phyloP scores from a whole-genome alignment of 2,113 vertebrate species.

The Hylia prasina region DNA sequence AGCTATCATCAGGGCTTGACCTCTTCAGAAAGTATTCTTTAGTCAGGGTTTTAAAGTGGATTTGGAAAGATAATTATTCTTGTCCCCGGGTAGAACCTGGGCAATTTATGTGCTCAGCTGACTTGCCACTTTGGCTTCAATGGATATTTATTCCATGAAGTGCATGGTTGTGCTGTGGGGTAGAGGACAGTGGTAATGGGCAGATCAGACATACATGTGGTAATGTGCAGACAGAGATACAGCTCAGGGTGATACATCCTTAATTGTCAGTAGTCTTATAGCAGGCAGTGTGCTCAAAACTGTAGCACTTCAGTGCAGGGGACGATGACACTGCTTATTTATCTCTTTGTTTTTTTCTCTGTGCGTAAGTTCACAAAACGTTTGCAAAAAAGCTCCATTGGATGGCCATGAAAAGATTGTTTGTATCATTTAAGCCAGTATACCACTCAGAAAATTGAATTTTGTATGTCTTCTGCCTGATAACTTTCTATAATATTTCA shows the following conservation, averaged over 20 bases:
- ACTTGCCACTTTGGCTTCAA: not conserved
- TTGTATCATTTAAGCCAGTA: not conserved
- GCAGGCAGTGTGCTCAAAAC: constrained; percentile 10
- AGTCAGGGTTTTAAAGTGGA: constrained; percentile 22
- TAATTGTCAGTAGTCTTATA: not conserved
- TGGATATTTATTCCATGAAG: constrained; percentile 18
- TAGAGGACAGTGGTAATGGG: not conserved
- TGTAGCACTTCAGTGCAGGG: constrained; percentile 10
- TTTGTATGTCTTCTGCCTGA: not conserved
- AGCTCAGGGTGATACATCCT: constrained; percentile 8
- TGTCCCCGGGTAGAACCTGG: not conserved
- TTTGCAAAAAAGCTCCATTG: not conserved
- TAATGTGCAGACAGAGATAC: not conserved
- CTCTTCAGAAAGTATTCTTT: constrained; percentile 39
- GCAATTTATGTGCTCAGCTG: constrained; percentile 38
- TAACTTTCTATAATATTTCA: not conserved
- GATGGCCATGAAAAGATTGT: not conserved
- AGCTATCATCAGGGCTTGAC: constrained; percentile 25
- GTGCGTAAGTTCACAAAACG: not conserved
- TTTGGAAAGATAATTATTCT: constrained; percentile 49
- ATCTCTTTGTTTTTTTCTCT: not conserved
- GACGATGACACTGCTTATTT: constrained; percentile 9
- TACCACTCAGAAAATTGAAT: not conserved
- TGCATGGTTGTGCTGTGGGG: not conserved
- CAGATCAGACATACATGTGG: no score